Conservation (phyloP, 1,140 invertebrate species). For the Aleiodes sp. region DNA sequence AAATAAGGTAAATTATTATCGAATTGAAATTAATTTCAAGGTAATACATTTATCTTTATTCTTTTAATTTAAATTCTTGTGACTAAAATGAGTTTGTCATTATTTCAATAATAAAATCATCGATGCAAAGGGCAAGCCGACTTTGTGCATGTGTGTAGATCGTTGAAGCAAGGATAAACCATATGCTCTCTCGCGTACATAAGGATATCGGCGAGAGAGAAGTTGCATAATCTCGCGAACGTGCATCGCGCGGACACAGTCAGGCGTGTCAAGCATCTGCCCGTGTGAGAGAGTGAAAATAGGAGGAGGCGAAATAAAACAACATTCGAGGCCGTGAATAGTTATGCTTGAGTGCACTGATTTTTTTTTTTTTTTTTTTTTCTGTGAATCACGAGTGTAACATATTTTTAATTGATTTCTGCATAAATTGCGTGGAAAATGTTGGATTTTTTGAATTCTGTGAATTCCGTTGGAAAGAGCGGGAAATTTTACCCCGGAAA, state of each 20-base stretch:
- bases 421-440: background rate
- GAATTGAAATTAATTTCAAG: too few relatives aligned
- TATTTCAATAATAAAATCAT: background rate
- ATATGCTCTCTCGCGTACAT: constrained; percentile 1
- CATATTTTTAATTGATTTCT: background rate
- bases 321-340: constrained; percentile 16
- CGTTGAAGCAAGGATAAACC: constrained; percentile 27
- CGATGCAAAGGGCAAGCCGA: constrained; percentile 18
- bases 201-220: background rate
- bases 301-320: background rate
- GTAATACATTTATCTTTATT: too few relatives aligned
- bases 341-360: constrained; percentile 15
- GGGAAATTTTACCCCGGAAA: too few relatives aligned
- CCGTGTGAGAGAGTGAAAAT: constrained; percentile 24
- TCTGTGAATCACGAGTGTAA: too few relatives aligned
- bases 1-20: too few relatives aligned
- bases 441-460: too few relatives aligned
- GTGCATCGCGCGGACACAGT: constrained; percentile 24
- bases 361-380: background rate
- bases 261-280: constrained; percentile 59
- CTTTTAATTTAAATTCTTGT: constrained; percentile 3
- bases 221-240: constrained; percentile 55
- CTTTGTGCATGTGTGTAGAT: too few relatives aligned
- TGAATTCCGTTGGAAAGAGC: too few relatives aligned
- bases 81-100: constrained; percentile 9